A percentile compares a stretch with the other conserved stretches of the same genome.
phyloP scores from a whole-genome alignment of 2,113 vertebrate species.

The Odocoileus virginianus region DNA sequence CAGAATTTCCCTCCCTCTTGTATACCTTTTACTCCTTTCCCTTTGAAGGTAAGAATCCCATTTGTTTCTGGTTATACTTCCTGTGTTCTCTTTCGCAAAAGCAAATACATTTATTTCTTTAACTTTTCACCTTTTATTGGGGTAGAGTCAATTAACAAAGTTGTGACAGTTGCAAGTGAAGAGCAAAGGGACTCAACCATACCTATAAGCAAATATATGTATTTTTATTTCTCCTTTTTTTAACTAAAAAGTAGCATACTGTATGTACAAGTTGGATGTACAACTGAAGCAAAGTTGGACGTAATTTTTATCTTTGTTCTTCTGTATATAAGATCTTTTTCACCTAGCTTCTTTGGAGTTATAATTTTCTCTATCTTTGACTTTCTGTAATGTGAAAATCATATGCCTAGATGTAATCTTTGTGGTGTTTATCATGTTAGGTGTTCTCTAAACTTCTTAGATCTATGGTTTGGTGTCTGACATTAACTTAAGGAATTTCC shows the following conservation, averaged over 20 bases:
- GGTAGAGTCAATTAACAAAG: background rate
- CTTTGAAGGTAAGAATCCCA: background rate
- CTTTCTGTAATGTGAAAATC: background rate
- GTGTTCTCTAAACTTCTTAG: background rate
- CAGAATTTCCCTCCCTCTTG: background rate
- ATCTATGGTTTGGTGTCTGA: background rate
- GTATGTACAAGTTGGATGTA: background rate
- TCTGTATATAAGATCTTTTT: background rate
- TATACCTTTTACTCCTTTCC: background rate
- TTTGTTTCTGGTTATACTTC: background rate
- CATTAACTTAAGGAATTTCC: background rate
- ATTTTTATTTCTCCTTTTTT: background rate
- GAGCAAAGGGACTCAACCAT: background rate
- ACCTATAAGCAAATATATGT: background rate
- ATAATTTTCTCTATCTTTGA: background rate
- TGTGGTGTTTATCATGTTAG: background rate
- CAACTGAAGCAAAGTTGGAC: background rate
- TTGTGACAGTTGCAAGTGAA: background rate
- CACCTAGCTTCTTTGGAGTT: background rate
- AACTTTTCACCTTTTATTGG: background rate
- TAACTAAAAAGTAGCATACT: background rate
- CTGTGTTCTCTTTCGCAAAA: background rate
- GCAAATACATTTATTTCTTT: background rate
- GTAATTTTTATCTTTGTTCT: background rate
- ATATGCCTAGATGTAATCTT: background rate